A percentile compares a stretch with the other conserved stretches of the same genome.
These are phyloP conservation scores for Erebia aethiops DNA, from an alignment of 2,888 invertebrate genomes.

Conservation along the genomic window DNA sequence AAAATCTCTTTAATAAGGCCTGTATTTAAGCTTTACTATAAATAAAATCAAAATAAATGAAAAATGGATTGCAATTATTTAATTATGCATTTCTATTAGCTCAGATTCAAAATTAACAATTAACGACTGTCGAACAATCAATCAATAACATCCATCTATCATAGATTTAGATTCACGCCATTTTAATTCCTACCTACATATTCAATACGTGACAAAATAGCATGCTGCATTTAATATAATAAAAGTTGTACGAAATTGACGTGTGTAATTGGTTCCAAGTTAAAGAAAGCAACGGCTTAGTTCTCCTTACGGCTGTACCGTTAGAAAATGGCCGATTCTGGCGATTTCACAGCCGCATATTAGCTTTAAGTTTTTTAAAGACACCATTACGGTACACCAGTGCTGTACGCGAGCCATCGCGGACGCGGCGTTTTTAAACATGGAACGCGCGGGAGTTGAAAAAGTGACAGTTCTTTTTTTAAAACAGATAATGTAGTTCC, in stretches of 20 bases:
- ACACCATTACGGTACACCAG: conserved; percentile 45
- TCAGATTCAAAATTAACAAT: conserved; percentile 22
- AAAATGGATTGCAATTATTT: not conserved
- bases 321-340: conserved; percentile 63
- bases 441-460: conserved; percentile 45
- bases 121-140: conserved; percentile 35
- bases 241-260: conserved; percentile 36
- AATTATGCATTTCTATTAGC: conserved; percentile 3
- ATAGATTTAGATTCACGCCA: not conserved
- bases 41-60: conserved; percentile 1
- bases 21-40: too few relatives aligned
- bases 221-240: conserved; percentile 22
- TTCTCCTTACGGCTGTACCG: conserved; percentile 58
- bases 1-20: not conserved
- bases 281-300: conserved; percentile 47
- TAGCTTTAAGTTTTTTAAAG: conserved; percentile 48
- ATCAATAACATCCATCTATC: conserved; percentile 20
- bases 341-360: conserved; percentile 74
- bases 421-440: conserved; percentile 56
- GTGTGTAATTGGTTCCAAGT: conserved; percentile 52
- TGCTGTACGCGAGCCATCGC: conserved; percentile 49
- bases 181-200: conserved; percentile 19
- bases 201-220: conserved; percentile 31
- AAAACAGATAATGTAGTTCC: conserved; percentile 37
- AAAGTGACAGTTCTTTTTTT: conserved; percentile 44